A percentile compares a stretch with the other conserved stretches of the same genome.
phyloP scores from a whole-genome alignment of 2,113 vertebrate genomes.

The Ochotona curzoniae region DNA sequence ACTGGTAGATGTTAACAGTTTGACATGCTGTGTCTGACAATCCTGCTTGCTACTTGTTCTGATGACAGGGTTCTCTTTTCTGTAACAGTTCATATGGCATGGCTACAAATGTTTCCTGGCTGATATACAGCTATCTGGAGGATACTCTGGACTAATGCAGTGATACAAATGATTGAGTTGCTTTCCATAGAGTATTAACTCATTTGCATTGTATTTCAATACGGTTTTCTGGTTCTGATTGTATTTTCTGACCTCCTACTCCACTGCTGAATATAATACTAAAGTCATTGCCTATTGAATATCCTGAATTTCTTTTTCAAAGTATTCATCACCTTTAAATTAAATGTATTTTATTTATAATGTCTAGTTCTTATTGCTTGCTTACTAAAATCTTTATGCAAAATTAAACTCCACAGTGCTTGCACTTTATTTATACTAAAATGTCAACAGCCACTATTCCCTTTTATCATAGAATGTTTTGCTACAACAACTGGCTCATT shows the following conservation, averaged over 20 bases:
- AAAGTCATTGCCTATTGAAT: background rate
- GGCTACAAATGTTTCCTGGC: background rate
- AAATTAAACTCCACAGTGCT: background rate
- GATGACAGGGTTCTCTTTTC: background rate
- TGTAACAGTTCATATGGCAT: background rate
- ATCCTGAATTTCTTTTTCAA: background rate
- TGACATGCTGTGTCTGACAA: background rate
- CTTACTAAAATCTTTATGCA: background rate
- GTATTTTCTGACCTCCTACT: background rate
- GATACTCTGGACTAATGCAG: background rate
- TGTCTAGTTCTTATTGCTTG: background rate
- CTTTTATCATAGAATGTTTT: too few relatives aligned
- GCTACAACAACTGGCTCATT: too few relatives aligned
- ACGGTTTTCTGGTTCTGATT: background rate
- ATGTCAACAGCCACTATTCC: too few relatives aligned
- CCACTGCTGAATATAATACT: background rate
- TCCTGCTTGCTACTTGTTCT: background rate
- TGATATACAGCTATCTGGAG: background rate
- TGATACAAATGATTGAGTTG: background rate
- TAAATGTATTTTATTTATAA: constrained; percentile 33
- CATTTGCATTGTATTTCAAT: background rate
- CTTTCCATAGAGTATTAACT: background rate
- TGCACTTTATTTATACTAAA: background rate
- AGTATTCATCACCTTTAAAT: background rate
- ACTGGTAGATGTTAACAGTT: background rate